Evolutionary conservation across 2,888 invertebrate species (phyloP).

Genomic region (Archips crataeganus): DNA sequence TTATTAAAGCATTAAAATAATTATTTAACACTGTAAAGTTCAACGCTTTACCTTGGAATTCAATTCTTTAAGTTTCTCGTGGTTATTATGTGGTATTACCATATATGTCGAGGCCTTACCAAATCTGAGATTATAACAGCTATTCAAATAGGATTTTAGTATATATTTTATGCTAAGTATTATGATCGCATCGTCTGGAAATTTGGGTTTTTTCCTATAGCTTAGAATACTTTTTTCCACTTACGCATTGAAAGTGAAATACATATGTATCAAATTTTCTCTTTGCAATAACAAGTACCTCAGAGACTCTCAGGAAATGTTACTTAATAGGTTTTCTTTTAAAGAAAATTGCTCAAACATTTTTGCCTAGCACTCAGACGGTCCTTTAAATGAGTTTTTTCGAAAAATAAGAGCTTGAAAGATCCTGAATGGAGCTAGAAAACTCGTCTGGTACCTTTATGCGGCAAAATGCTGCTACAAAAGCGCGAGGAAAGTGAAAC

Average conservation of each 20-base stretch:
- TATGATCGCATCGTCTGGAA: constrained; percentile 36
- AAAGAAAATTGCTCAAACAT: constrained; percentile 10
- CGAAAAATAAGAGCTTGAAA: constrained; percentile 27
- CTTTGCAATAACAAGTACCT: neutral
- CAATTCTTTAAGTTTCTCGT: constrained; percentile 49
- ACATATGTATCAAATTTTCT: neutral
- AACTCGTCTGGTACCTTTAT: constrained; percentile 60
- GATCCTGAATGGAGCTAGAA: constrained; percentile 50
- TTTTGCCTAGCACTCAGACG: constrained; percentile 4
- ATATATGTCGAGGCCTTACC: constrained; percentile 53
- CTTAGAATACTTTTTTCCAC: neutral
- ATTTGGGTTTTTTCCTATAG: constrained; percentile 6
- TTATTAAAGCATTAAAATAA: constrained; percentile 36
- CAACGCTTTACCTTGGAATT: constrained; percentile 58
- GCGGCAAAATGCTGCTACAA: constrained; percentile 63
- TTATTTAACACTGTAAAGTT: constrained; percentile 47
- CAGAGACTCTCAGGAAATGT: neutral
- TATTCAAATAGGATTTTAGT: constrained; percentile 36
- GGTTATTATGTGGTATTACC: constrained; percentile 48
- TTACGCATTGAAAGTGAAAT: neutral
- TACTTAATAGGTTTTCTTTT: constrained; percentile 4
- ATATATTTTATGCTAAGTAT: constrained; percentile 26
- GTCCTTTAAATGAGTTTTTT: constrained; percentile 13
- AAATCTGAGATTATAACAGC: constrained; percentile 51
- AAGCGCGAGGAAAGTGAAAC: constrained; percentile 72